Conservation (phyloP, 2,113 vertebrate genomes). For the Dipodomys stephensi region DNA sequence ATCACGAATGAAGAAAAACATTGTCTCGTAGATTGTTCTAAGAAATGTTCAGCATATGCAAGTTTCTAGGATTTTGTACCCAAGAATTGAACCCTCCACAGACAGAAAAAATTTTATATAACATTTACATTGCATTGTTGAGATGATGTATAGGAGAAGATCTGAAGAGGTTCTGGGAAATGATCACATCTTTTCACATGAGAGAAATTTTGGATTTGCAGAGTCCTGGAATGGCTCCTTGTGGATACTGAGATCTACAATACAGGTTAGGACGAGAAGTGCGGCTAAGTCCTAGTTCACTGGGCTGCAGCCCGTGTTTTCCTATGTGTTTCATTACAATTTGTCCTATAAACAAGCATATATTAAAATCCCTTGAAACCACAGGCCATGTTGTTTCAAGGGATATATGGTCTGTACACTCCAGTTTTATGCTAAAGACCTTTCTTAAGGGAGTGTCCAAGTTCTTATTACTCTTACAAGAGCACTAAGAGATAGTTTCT, state of each 20-base stretch:
- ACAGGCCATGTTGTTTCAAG: neutral
- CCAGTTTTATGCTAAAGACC: neutral
- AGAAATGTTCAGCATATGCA: neutral
- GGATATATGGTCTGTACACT: neutral
- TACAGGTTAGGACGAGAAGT: neutral
- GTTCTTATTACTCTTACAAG: neutral
- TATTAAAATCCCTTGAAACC: neutral
- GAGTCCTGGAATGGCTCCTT: neutral
- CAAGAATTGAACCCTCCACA: neutral
- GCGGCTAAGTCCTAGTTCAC: neutral
- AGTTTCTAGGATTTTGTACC: neutral
- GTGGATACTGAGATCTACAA: neutral
- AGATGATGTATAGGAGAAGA: no score
- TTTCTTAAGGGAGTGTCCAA: neutral
- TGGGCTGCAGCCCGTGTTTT: neutral
- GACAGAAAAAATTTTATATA: neutral
- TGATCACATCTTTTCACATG: neutral
- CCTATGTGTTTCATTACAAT: neutral
- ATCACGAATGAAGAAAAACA: neutral
- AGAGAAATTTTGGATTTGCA: neutral
- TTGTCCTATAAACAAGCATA: neutral
- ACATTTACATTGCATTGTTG: neutral
- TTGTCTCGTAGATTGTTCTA: neutral
- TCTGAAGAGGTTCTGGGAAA: neutral
- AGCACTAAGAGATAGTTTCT: neutral